These are phyloP conservation scores for Lacerta agilis DNA, from an alignment of 2,797 vertebrate species.

Conservation along the genomic window DNA sequence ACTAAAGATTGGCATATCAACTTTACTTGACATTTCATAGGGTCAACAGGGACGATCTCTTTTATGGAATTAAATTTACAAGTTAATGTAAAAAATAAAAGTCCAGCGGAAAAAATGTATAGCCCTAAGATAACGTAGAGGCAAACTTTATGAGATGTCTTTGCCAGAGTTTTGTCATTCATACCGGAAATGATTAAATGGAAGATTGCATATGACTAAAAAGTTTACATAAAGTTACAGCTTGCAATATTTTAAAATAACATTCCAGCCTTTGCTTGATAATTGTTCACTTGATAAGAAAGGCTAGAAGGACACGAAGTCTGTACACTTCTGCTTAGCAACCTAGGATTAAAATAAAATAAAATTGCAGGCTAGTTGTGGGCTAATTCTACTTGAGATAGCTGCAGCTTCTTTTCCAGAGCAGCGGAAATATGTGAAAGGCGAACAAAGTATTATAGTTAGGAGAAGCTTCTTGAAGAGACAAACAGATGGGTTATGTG, in stretches of 20 bases:
- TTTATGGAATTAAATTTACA: conserved; percentile 37
- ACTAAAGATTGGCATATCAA: not conserved
- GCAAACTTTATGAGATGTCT: conserved; percentile 47
- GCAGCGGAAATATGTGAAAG: not conserved
- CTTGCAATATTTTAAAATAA: conserved; percentile 32
- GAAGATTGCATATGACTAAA: conserved; percentile 60
- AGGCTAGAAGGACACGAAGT: conserved; percentile 4
- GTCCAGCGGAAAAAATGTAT: conserved; percentile 38
- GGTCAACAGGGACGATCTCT: conserved; percentile 42
- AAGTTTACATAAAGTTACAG: conserved; percentile 52
- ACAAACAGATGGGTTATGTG: not conserved
- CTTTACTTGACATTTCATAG: conserved; percentile 43
- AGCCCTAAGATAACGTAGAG: conserved; percentile 35
- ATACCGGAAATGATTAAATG: conserved; percentile 58
- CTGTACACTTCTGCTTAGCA: not conserved
- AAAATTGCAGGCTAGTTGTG: not conserved
- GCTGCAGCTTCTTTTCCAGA: not conserved
- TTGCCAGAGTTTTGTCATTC: conserved; percentile 40
- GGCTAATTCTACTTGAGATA: not conserved
- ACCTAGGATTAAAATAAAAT: not conserved
- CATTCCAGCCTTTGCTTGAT: conserved; percentile 57
- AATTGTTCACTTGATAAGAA: conserved; percentile 51
- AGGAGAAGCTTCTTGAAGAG: not conserved
- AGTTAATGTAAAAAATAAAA: conserved; percentile 45
- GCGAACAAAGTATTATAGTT: not conserved